Base-by-base conservation (phyloP, 2,888 invertebrate species). In the Arctia plantaginis region DNA sequence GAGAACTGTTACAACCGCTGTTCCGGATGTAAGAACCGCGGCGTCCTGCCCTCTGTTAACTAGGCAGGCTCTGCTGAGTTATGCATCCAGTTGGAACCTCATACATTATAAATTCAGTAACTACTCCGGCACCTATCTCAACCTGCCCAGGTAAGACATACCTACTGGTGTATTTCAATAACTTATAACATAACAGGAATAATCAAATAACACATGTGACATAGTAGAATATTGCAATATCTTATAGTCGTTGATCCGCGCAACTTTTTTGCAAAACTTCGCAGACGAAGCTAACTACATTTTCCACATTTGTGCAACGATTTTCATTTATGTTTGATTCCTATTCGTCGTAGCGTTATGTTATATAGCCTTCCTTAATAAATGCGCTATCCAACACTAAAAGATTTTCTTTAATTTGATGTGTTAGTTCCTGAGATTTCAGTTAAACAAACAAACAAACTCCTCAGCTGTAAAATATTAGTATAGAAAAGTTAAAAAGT, bases 31-130 rank as follows among this genome's bases (percentile, higher is more conserved):
- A 2, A 89, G 95, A 74, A 94, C 94, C 1, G 95, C 95, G 0
- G 87, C 97, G 88, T 79, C 94, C 81, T 90, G 97, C 75, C 96
- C 96, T 0, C 89, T 97, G 77, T 95, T 97, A 80, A 97, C 97
- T 1, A 93, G 96, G 30, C 97, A 97, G 85, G 96, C 97, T 0
- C 88, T 97, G 65, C 96, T 97, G 85, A 96, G 98, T 83, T 99
- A 99, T 92, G 97, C 98, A 8, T 97, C 98, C 76, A 98, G 98
- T 89, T 99, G 99, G 97, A 98, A 98, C 94, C 96, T 98, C 79
- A 97, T 99, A 79, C 98, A 98, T 91, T 99, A 98, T 93, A 99
- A 99, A 93, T 99, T 99, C 91, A 97, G 97, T 88, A 97, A 97
- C 68, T 99, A 99, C 91, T 98, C 98, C 27, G 98, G 98, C 75